phyloP scores from a whole-genome alignment of 2,113 vertebrate genomes.

The Sturnus vulgaris region DNA sequence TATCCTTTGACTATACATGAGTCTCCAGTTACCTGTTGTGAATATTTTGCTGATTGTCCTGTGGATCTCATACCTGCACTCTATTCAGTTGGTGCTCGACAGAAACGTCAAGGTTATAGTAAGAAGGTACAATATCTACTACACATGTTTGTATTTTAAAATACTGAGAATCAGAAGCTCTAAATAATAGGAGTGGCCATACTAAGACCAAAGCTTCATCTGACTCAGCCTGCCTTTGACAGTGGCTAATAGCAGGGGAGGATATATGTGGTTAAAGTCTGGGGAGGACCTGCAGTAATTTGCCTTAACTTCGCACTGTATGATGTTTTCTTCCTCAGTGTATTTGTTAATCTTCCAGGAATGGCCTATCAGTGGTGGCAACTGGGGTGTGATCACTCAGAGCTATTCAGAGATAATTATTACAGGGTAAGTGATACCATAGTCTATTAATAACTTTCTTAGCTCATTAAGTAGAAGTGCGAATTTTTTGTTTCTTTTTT shows the following conservation, averaged over 20 bases:
- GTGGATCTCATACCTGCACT: constrained; percentile 98
- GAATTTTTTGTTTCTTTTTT: background rate
- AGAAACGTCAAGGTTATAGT: constrained; percentile 98
- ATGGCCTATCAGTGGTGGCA: constrained; percentile 97
- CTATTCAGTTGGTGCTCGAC: constrained; percentile 94
- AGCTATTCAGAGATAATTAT: constrained; percentile 99
- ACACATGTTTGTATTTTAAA: background rate
- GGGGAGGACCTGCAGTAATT: background rate
- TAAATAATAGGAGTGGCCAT: background rate
- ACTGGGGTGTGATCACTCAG: constrained; percentile 95
- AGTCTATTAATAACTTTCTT: background rate
- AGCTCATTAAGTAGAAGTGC: background rate
- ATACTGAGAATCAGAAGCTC: background rate
- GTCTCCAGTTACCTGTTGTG: constrained; percentile 98
- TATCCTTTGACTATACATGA: constrained; percentile 97
- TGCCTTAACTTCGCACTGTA: background rate
- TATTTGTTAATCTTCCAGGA: constrained; percentile 80
- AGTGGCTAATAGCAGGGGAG: background rate
- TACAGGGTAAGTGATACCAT: constrained; percentile 86
- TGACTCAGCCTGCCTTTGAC: background rate
- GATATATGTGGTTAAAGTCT: background rate
- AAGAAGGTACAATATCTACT: constrained; percentile 84
- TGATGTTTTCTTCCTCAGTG: constrained; percentile 2
- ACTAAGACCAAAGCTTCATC: background rate
- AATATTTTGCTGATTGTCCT: constrained; percentile 97